Evolutionary conservation across 2,888 invertebrate species (phyloP).

Genomic region (Bombylius discolor): DNA sequence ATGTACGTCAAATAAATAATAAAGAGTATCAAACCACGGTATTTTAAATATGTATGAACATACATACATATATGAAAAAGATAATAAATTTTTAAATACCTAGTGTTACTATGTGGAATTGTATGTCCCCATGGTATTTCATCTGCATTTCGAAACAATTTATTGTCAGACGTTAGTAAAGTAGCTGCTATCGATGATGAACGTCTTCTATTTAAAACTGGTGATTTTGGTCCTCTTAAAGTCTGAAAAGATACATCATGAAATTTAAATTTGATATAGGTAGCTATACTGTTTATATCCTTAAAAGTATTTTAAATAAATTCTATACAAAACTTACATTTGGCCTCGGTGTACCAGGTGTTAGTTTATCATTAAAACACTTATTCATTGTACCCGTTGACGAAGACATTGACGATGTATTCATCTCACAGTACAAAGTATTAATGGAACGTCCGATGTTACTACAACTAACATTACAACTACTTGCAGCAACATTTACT

Average conservation of each 20-base stretch:
- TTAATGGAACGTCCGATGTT: slow-evolving; percentile 1
- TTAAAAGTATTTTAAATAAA: too few relatives aligned
- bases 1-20: too few relatives aligned
- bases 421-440: slow-evolving; percentile 9
- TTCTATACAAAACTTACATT: slow-evolving; percentile 5
- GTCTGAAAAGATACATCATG: slow-evolving; percentile 15
- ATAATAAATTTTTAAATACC: slow-evolving; percentile 2
- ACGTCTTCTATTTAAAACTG: slow-evolving; percentile 28
- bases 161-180: slow-evolving; percentile 25
- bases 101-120: slow-evolving; percentile 14
- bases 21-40: too few relatives aligned
- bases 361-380: slow-evolving; percentile 11
- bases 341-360: slow-evolving; percentile 8
- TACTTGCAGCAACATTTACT: slow-evolving; percentile 7
- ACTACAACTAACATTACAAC: slow-evolving; percentile 6
- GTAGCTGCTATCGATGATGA: slow-evolving; percentile 32
- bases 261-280: background rate
- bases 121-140: slow-evolving; percentile 12
- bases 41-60: too few relatives aligned
- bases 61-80: background rate
- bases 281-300: background rate
- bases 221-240: slow-evolving; percentile 27
- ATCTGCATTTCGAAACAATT: slow-evolving; percentile 17
- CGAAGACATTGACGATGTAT: slow-evolving; percentile 9
- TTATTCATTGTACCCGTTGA: slow-evolving; percentile 10